phyloP scores from a whole-genome alignment of 1,140 invertebrate species.

The Drosophila burlai region DNA sequence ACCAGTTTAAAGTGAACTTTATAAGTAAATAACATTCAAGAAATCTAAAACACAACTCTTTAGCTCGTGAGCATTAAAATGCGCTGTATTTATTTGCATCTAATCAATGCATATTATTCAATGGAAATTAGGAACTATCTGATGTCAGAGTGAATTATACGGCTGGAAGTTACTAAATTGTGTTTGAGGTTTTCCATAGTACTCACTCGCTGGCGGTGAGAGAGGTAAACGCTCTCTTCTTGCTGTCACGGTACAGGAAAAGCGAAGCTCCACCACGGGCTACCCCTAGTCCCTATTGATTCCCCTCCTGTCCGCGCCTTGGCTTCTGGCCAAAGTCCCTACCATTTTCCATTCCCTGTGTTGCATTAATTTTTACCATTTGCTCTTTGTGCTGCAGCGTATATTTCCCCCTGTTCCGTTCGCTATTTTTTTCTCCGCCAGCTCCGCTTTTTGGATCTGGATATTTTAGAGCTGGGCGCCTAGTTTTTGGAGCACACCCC shows the following conservation, averaged over 20 bases:
- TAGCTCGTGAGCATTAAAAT: no score
- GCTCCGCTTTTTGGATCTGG: conserved; percentile 24
- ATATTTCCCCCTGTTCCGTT: conserved; percentile 32
- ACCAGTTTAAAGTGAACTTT: neutral
- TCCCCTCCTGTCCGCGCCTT: conserved; percentile 35
- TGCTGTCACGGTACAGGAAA: conserved; percentile 29
- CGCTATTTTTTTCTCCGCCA: conserved; percentile 19
- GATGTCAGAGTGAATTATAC: neutral
- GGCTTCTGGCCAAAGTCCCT: conserved; percentile 52
- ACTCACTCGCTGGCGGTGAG: neutral
- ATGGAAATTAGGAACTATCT: neutral
- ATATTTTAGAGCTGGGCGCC: conserved; percentile 41
- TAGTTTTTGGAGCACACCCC: conserved; percentile 23
- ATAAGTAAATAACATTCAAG: neutral
- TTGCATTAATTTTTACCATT: conserved; percentile 68
- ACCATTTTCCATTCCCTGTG: conserved; percentile 26
- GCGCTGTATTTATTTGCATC: neutral
- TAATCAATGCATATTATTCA: neutral
- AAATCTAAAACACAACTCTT: no score
- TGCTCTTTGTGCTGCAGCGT: conserved; percentile 58
- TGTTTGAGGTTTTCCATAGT: neutral
- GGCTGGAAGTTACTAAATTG: neutral
- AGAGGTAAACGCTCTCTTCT: conserved; percentile 1
- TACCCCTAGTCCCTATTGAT: conserved; percentile 26
- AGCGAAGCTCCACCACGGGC: conserved; percentile 13